A percentile compares a stretch with the other conserved stretches of the same genome.
Evolutionary conservation across 2,113 vertebrate genomes (phyloP).

Genomic region (Amblyornis subalaris): DNA sequence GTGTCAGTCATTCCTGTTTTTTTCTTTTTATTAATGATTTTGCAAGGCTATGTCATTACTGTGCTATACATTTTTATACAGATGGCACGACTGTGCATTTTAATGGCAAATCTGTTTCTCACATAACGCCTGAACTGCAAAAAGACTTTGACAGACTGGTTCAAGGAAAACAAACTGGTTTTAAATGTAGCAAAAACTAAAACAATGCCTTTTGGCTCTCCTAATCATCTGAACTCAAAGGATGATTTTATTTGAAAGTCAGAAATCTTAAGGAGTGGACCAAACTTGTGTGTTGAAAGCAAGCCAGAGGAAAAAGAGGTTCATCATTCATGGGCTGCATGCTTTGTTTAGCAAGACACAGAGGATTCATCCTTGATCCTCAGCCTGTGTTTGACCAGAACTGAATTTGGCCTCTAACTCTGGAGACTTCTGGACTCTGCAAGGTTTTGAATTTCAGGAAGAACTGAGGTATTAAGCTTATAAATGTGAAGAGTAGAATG

Average conservation of each 20-base stretch:
- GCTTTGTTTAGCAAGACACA: neutral
- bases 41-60: slow-evolving; percentile 80
- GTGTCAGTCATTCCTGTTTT: slow-evolving; percentile 80
- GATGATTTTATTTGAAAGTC: slow-evolving; percentile 69
- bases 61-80: slow-evolving; percentile 82
- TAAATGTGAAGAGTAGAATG: neutral
- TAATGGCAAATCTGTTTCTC: slow-evolving; percentile 87
- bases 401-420: neutral
- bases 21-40: slow-evolving; percentile 84
- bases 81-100: slow-evolving; percentile 86
- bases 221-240: slow-evolving; percentile 76
- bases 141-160: slow-evolving; percentile 86
- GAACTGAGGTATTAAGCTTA: neutral
- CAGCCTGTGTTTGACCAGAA: neutral
- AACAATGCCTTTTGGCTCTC: slow-evolving; percentile 83
- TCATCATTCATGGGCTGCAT: neutral
- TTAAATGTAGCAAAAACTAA: slow-evolving; percentile 84
- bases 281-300: slow-evolving; percentile 10
- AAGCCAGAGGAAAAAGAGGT: neutral
- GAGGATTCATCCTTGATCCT: neutral
- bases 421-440: neutral
- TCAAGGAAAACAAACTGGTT: slow-evolving; percentile 86
- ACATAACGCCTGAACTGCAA: slow-evolving; percentile 85
- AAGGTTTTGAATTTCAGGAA: neutral
- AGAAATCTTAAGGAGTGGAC: slow-evolving; percentile 51